Base-by-base conservation (phyloP, 2,888 invertebrate species). In the Azorinus chamasolen region DNA sequence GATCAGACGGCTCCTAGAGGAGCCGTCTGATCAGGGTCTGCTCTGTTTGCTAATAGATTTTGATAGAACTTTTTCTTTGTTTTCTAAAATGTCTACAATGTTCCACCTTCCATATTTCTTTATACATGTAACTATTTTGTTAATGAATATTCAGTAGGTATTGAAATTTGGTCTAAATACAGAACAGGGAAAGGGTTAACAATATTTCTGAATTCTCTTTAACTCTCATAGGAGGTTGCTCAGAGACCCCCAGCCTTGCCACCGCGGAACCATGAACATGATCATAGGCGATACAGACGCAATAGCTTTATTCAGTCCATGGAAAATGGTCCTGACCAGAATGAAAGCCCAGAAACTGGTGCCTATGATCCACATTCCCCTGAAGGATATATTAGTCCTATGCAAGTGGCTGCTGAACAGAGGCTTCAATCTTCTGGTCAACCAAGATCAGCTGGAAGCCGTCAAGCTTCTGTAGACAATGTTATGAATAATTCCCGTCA, bases 251-350 rank as follows among this genome's bases (percentile, higher is more conserved):
- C 84, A 24, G 76, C 78, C 12, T 64, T 80, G 10, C 83, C 83
- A 10, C 83, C 79, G 2, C 50, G 83, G 16, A 72, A 79, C 41
- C 63, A 68, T 39, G 82, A 83, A 37, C 81, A 79, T 50, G 79
- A 85, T 46, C 84, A 81, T 39, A 66, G 78, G 14, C 55, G 75
- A 54, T 79, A 83, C 54, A 70, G 85, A 12, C 76, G 85, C 10
- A 83, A 85, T 65, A 85, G 85, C 66, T 85, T 85, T 54, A 77
- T 85, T 24, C 75, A 73, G 61, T 83, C 83, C 6, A 77, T 85
- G 65, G 83, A 84, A 61, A 84, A 84, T 51, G 79, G 73, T 22
- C 69, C 71, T 14, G 61, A 64, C n/a, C n/a, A 45, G 16, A 75
- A 68, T 27, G 39, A 37, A 5, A 12, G 14, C n/a, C n/a, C 6